Conservation (phyloP, 1,140 invertebrate species). For the Drosophila kepulauana region DNA sequence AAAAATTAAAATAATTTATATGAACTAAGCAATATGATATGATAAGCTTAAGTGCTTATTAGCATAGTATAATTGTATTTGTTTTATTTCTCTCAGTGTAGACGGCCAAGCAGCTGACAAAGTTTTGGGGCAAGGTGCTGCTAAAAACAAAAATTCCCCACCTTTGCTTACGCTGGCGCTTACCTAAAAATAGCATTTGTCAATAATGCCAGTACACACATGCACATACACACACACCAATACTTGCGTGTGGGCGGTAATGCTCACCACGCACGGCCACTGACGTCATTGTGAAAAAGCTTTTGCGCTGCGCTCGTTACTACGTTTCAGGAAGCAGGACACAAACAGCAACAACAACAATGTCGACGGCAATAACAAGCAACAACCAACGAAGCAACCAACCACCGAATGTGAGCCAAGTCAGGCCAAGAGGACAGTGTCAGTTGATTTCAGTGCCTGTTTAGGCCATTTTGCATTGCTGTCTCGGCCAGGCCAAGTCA, state of each 20-base stretch:
- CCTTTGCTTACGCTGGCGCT: constrained; percentile 12
- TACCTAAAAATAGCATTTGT: constrained; percentile 78
- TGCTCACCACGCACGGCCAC: constrained; percentile 60
- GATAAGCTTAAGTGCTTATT: neutral
- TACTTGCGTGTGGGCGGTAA: constrained; percentile 44
- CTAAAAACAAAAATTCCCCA: constrained; percentile 64
- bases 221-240: constrained; percentile 2
- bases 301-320: constrained; percentile 62
- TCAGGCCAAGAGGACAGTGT: constrained; percentile 21
- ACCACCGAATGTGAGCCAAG: constrained; percentile 24
- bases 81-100: constrained; percentile 54
- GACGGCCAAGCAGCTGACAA: constrained; percentile 29
- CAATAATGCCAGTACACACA: constrained; percentile 64
- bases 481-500: constrained; percentile 54
- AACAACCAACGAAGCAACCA: constrained; percentile 6
- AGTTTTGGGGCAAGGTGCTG: constrained; percentile 55
- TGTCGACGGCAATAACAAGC: constrained; percentile 3
- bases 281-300: constrained; percentile 79
- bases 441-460: constrained; percentile 14
- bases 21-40: neutral
- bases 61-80: no score
- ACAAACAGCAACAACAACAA: constrained; percentile 30
- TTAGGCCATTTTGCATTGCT: constrained; percentile 55
- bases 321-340: constrained; percentile 71
- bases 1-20: neutral